A percentile compares a stretch with the other conserved stretches of the same genome.
Evolutionary conservation across 2,888 invertebrate genomes (phyloP).

Genomic region (Leptinotarsa rubiginosa): DNA sequence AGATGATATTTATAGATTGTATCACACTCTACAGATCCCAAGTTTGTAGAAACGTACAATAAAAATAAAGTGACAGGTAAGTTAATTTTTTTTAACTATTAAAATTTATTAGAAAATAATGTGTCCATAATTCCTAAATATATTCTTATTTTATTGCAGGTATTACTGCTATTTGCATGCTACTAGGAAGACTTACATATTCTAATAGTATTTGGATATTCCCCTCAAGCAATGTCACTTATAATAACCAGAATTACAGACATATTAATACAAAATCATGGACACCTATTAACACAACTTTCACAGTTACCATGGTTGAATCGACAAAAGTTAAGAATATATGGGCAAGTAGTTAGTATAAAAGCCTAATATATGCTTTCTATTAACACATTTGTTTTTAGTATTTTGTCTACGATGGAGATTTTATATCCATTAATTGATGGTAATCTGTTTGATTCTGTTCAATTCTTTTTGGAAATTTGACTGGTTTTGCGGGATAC

Average conservation of each 20-base stretch:
- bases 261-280: not conserved
- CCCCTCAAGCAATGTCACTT: not conserved
- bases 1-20: not conserved
- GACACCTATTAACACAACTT: not conserved
- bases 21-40: no score
- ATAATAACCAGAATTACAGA: not conserved
- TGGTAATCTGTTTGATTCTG: no score
- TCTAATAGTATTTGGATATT: constrained; percentile 1
- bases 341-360: not conserved
- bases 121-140: not conserved
- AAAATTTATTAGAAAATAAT: not conserved
- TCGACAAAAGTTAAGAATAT: not conserved
- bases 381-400: not conserved
- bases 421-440: no score
- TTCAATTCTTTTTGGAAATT: no score
- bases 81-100: no score
- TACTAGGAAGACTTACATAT: constrained; percentile 7
- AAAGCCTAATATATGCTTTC: not conserved
- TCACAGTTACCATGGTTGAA: not conserved
- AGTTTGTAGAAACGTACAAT: no score
- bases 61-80: no score
- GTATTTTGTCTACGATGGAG: no score
- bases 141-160: not conserved
- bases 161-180: not conserved
- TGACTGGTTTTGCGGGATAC: no score